Evolutionary conservation across 30 jellyfish, hydroid and myxozoan genomes (phyloP).

Genomic region (Chironex yamaguchii): DNA sequence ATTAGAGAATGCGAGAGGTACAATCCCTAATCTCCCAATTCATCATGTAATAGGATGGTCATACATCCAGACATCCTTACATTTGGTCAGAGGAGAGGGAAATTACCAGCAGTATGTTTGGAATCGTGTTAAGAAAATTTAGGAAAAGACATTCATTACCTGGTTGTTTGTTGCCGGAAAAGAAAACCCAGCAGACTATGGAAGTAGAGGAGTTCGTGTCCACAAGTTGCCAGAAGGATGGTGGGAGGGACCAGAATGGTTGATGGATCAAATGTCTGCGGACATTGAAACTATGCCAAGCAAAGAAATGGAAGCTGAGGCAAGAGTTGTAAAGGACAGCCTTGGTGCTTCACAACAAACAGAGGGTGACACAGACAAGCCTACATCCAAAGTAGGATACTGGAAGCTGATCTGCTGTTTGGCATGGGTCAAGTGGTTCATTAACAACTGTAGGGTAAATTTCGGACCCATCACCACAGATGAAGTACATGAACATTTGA

Average conservation of each 20-base stretch:
- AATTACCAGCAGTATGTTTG: conserved; percentile 43
- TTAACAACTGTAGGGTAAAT: conserved; percentile 26
- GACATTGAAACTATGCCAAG: conserved; percentile 28
- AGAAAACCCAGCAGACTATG: conserved; percentile 53
- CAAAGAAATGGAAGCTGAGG: conserved; percentile 39
- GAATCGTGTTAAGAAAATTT: conserved; percentile 45
- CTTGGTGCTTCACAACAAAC: conserved; percentile 18
- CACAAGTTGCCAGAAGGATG: conserved; percentile 10
- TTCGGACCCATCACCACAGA: conserved; percentile 53
- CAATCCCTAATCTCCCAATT: conserved; percentile 1
- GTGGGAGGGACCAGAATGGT: conserved; percentile 61
- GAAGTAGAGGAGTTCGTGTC: conserved; percentile 25
- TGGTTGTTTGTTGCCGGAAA: conserved; percentile 52
- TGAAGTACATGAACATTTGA: conserved; percentile 25
- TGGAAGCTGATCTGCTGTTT: conserved; percentile 19
- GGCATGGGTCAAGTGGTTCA: conserved; percentile 58
- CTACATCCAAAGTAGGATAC: background rate
- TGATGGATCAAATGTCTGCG: conserved; percentile 2
- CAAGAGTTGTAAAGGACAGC: conserved; percentile 41
- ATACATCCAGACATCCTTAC: background rate
- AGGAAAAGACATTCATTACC: conserved; percentile 16
- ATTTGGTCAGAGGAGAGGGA: conserved; percentile 56
- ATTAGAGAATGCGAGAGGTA: conserved; percentile 7
- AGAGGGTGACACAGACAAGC: background rate
- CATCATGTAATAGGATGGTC: background rate